phyloP scores from a whole-genome alignment of 2,113 vertebrate genomes.

The Bufo bufo region DNA sequence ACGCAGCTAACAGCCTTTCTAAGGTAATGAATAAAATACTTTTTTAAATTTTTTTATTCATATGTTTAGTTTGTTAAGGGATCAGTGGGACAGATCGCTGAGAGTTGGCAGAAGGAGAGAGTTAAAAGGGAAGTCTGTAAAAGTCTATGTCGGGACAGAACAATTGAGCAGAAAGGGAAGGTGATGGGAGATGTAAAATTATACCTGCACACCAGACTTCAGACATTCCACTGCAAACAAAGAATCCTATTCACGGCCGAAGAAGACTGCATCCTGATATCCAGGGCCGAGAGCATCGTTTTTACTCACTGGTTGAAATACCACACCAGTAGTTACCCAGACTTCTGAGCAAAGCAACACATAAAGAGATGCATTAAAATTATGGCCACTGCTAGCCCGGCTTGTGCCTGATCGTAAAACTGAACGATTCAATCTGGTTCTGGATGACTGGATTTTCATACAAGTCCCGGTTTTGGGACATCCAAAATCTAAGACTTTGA shows the following conservation, averaged over 20 bases:
- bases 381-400: background rate
- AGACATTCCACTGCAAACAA: slow-evolving; percentile 51
- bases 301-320: background rate
- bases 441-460: too few relatives aligned
- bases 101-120: slow-evolving; percentile 8
- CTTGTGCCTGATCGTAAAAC: background rate
- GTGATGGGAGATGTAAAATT: slow-evolving; percentile 48
- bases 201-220: slow-evolving; percentile 36
- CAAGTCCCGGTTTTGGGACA: too few relatives aligned
- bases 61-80: slow-evolving; percentile 19
- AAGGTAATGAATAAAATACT: background rate
- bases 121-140: slow-evolving; percentile 15
- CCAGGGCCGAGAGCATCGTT: slow-evolving; percentile 2
- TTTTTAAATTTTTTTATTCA: background rate
- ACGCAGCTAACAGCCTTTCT: background rate
- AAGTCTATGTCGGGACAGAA: slow-evolving; percentile 29
- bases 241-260: slow-evolving; percentile 30
- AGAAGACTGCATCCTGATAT: slow-evolving; percentile 28
- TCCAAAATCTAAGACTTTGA: too few relatives aligned
- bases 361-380: background rate
- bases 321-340: background rate
- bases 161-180: slow-evolving; percentile 43
- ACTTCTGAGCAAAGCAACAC: background rate
- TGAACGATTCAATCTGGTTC: background rate
- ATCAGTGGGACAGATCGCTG: slow-evolving; percentile 14